Evolutionary conservation across 2,797 vertebrate genomes (phyloP), one percentile per base, ranked within the genome.

Genomic region (Paramormyrops hopkinsi): DNA sequence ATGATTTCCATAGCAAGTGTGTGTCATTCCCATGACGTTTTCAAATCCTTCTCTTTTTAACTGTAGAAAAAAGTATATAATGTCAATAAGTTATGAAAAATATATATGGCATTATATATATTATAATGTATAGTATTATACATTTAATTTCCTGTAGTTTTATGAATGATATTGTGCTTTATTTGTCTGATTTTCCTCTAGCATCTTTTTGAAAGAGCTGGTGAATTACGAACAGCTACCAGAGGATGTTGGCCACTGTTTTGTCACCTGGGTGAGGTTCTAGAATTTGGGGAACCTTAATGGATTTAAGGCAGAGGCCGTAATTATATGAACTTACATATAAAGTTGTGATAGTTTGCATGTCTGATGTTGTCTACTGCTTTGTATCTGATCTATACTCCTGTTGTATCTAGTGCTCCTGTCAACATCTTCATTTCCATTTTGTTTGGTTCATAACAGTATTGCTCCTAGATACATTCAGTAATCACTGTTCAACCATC

Each of bases 151-250:
- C 37, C 73, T 46, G 2, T 44, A 44, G 73, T 79, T 79, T 44
- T n/a, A 44, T 44, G 41, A 41, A 79, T 44, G 6, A 19, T 79
- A 44, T 83, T 37, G 76, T 91, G 59, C 90, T 22, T 56, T 51
- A 53, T 76, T 88, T 50, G 51, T 86, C 25, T 88, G 14, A 17
- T 41, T 84, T 33, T 90, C 33, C 69, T 90, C 62, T 95, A 99
- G 98, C 94, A 98, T 99, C 94, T 99, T 99, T 92, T 94, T 99
- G 92, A 99, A 99, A 95, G 98, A 99, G 93, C 94, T 99, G 90
- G 98, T 99, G 92, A 99, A 99, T 94, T 99, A 99, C 0, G 98
- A 99, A 62, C 98, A 99, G 94, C 96, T 99, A 89, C 98, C 98
- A 73, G 98, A 99, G 91, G 98, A 99, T 17, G 98, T 99, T 79